Conservation (phyloP, 1,140 invertebrate species). For the Drosophila gunungcola region DNA sequence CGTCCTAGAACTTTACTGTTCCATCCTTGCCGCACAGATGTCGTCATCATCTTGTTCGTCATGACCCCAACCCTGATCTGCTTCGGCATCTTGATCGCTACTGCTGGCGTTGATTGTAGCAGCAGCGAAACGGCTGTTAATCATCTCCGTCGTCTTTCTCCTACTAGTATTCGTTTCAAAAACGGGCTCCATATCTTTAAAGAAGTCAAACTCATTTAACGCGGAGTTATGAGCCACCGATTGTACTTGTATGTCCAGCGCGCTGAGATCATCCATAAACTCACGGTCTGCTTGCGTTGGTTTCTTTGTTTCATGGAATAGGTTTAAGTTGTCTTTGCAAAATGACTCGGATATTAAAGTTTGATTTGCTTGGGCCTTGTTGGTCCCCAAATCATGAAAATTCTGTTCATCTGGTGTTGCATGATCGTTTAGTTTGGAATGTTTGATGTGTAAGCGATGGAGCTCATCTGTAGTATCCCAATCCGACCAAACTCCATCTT, state of each 20-base stretch:
- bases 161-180: slow-evolving; percentile 87
- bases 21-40: slow-evolving; percentile 47
- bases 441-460: slow-evolving; percentile 48
- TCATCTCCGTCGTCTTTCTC: slow-evolving; percentile 11
- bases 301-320: background rate
- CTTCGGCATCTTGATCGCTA: slow-evolving; percentile 24
- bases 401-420: slow-evolving; percentile 1
- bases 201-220: slow-evolving; percentile 89
- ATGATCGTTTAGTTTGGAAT: background rate
- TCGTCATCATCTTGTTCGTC: slow-evolving; percentile 66
- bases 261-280: slow-evolving; percentile 88
- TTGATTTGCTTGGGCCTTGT: slow-evolving; percentile 21
- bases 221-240: slow-evolving; percentile 81
- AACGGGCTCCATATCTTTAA: slow-evolving; percentile 93
- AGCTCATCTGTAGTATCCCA: slow-evolving; percentile 88
- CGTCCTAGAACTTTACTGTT: background rate
- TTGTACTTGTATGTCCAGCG: slow-evolving; percentile 91
- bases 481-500: slow-evolving; percentile 89
- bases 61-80: slow-evolving; percentile 65
- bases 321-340: slow-evolving; percentile 43
- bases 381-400: slow-evolving; percentile 26
- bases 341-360: slow-evolving; percentile 28
- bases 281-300: slow-evolving; percentile 9
- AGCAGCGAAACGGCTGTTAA: slow-evolving; percentile 70
- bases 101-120: slow-evolving; percentile 3